These are phyloP conservation scores for Drosophila sechellia DNA, from an alignment of 1,140 invertebrate genomes.

Conservation along the genomic window DNA sequence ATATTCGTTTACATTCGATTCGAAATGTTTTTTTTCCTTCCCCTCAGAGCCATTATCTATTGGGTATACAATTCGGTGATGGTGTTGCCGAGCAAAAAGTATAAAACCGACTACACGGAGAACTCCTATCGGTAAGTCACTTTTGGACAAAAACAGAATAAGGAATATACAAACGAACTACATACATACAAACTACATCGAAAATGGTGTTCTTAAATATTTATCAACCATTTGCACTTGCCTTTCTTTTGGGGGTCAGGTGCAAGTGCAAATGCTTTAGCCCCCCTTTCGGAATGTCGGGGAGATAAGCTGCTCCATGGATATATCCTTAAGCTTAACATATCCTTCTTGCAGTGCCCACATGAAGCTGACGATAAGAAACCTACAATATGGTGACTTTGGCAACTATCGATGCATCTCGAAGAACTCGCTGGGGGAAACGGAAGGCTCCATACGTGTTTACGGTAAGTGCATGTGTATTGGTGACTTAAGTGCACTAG, in stretches of 20 bases:
- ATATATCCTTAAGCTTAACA: slow-evolving; percentile 40
- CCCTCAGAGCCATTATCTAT: slow-evolving; percentile 92
- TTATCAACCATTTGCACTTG: slow-evolving; percentile 66
- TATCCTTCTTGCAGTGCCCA: slow-evolving; percentile 87
- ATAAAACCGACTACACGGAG: slow-evolving; percentile 90
- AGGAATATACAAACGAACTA: slow-evolving; percentile 5
- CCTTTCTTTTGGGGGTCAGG: slow-evolving; percentile 41
- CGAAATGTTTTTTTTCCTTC: slow-evolving; percentile 14
- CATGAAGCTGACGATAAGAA: slow-evolving; percentile 94
- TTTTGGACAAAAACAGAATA: slow-evolving; percentile 5
- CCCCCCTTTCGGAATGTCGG: background rate
- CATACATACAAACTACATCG: slow-evolving; percentile 3
- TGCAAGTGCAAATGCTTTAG: slow-evolving; percentile 41
- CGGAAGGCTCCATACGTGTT: slow-evolving; percentile 95
- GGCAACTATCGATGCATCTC: slow-evolving; percentile 95
- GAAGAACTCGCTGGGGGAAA: slow-evolving; percentile 97
- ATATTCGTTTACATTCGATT: slow-evolving; percentile 45
- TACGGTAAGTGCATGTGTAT: slow-evolving; percentile 90
- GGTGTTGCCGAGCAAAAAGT: slow-evolving; percentile 93
- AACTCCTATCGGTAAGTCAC: slow-evolving; percentile 89
- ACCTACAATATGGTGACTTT: slow-evolving; percentile 91
- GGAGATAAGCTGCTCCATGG: slow-evolving; percentile 17
- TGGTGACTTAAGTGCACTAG: slow-evolving; percentile 80
- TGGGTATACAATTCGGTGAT: slow-evolving; percentile 95
- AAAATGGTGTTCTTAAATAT: slow-evolving; percentile 67